A percentile compares a stretch with the other conserved stretches of the same genome.
These are phyloP conservation scores for Semibalanus balanoides DNA, from an alignment of 1,140 invertebrate species.

Conservation along the genomic window DNA sequence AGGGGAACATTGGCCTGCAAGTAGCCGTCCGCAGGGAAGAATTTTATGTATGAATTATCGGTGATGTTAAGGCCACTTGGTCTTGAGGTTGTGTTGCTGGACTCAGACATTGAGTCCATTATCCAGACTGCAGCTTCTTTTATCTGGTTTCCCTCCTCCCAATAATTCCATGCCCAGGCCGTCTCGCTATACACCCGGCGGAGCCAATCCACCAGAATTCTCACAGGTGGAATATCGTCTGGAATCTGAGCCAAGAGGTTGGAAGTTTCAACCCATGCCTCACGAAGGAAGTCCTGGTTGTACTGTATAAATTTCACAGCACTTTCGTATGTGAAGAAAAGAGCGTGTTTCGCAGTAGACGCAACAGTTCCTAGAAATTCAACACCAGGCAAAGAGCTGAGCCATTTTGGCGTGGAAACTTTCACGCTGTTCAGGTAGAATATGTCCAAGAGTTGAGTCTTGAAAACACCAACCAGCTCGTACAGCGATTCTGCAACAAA, in stretches of 20 bases:
- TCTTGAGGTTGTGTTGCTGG: neutral
- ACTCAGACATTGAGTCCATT: neutral
- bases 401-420: neutral
- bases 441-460: neutral
- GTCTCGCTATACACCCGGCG: neutral
- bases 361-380: neutral
- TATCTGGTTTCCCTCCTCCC: neutral
- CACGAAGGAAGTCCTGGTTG: neutral
- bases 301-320: neutral
- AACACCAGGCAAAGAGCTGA: neutral
- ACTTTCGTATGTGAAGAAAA: neutral
- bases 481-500: neutral
- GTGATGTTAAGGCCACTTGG: neutral
- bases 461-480: neutral
- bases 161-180: neutral
- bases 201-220: neutral
- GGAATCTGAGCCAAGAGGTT: neutral
- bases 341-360: neutral
- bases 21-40: neutral
- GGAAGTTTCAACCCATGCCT: neutral
- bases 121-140: neutral
- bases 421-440: neutral
- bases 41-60: neutral
- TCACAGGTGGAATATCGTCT: neutral
- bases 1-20: neutral